These are phyloP conservation scores for Sigmodon hispidus DNA, from an alignment of 2,113 vertebrate genomes.

Conservation along the genomic window DNA sequence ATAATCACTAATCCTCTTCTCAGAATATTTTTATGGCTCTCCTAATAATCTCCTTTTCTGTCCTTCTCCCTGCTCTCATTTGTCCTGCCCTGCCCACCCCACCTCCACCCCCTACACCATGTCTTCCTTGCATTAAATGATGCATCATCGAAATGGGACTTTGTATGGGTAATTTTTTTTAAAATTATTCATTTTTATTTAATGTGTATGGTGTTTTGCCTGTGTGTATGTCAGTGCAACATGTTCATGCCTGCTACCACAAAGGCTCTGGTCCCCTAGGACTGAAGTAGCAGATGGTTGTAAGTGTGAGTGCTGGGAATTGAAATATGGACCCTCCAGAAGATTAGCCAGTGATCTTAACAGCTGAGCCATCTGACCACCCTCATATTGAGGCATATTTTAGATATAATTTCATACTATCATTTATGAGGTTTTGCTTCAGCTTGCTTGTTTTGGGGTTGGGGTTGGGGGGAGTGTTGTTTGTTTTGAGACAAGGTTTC, in stretches of 20 bases:
- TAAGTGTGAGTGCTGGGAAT: neutral
- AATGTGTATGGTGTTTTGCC: neutral
- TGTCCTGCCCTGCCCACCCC: neutral
- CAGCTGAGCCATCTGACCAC: neutral
- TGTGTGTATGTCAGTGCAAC: neutral
- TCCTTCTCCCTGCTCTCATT: neutral
- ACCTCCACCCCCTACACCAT: neutral
- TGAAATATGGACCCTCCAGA: neutral
- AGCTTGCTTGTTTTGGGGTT: neutral
- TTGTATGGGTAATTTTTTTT: neutral
- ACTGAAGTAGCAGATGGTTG: neutral
- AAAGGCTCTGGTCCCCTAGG: neutral
- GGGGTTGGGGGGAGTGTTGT: no score
- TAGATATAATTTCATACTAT: neutral
- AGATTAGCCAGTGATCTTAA: neutral
- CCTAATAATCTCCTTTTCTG: neutral
- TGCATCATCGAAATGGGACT: neutral
- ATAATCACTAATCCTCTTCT: conserved; percentile 11
- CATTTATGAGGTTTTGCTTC: neutral
- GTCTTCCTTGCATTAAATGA: conserved; percentile 36
- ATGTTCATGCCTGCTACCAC: no score
- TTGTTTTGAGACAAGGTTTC: neutral
- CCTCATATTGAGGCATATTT: neutral
- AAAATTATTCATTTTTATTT: neutral
- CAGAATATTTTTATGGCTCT: neutral